Evolutionary conservation across 1,140 invertebrate genomes (phyloP), one percentile per base, ranked within the genome.

Genomic region (Trichonephila clavata): DNA sequence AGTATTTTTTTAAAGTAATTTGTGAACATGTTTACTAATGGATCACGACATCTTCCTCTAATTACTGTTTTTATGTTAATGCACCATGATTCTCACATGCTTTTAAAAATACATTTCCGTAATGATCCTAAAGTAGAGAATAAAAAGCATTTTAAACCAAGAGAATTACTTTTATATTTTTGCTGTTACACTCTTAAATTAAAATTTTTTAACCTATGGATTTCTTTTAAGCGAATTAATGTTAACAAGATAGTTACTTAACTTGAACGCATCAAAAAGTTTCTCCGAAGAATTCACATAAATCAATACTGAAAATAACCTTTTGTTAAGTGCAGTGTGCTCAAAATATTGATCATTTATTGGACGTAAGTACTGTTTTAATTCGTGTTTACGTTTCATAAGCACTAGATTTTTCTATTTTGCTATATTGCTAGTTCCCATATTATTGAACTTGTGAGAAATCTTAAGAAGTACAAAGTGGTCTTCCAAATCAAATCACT

Each of bases 281-380:
- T 57, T n/a, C 20, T 13, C 39, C 14, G 81, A 10, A 83, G 43
- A 57, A 27, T 50, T 20, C 80, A 83, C 50, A 83, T 14, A 39
- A 83, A 83, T 83, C 81, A 21, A 83, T 83, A 83, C 4, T 13
- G 2, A 24, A 50, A 13, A 13, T 83, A 27, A 10, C 8, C 50
- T n/a, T 20, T 21, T 57, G 43, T 59, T 24, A 57, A n/a, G 32
- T 50, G 32, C 20, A n/a, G 24, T 16, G 6, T 24, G 2, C 43
- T 83, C 21, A 24, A 24, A 83, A 83, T 21, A 83, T 83, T 59
- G n/a, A 83, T 39, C 77, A 18, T 81, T 81, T 43, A 68, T n/a
- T 21, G 71, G 27, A n/a, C 7, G 43, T 14, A n/a, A 50, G 18
- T 83, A 83, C 71, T 21, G 81, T 57, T 83, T 83, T n/a, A 83